Evolutionary conservation across 2,797 vertebrate genomes (phyloP).

Genomic region (Ctenosaura bakeri): DNA sequence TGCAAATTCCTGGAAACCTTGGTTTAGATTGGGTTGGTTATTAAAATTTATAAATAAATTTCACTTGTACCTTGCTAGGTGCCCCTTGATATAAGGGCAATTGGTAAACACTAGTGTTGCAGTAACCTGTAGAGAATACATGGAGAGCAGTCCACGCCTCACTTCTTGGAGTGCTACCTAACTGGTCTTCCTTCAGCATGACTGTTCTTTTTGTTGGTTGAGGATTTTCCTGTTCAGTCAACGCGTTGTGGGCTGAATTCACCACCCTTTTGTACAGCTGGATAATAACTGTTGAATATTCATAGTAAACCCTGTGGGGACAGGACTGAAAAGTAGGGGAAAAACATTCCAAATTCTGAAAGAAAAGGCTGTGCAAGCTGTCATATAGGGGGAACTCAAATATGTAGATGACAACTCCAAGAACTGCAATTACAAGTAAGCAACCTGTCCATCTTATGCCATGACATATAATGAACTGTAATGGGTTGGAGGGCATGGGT

Average conservation of each 20-base stretch:
- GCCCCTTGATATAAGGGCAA: conserved; percentile 65
- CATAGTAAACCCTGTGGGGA: conserved; percentile 48
- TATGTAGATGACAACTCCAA: background rate
- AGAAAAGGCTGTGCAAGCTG: background rate
- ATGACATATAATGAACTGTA: background rate
- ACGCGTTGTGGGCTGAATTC: background rate
- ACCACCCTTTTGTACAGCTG: conserved; percentile 55
- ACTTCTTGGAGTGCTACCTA: background rate
- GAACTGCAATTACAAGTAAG: too few relatives aligned
- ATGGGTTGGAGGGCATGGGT: background rate
- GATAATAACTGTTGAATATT: conserved; percentile 59
- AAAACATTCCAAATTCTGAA: background rate
- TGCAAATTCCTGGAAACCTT: background rate
- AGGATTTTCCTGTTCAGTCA: background rate
- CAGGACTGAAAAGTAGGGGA: conserved; percentile 49
- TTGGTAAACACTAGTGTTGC: conserved; percentile 57
- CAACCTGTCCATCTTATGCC: background rate
- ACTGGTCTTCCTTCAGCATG: background rate
- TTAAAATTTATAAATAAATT: background rate
- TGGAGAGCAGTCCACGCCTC: conserved; percentile 66
- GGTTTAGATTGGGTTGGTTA: background rate
- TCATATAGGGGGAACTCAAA: background rate
- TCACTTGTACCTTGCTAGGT: conserved; percentile 55
- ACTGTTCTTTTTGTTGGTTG: background rate
- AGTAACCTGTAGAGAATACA: conserved; percentile 63